These are phyloP conservation scores for Liodrosophila aerea DNA, from an alignment of 2,888 invertebrate genomes.

Conservation along the genomic window DNA sequence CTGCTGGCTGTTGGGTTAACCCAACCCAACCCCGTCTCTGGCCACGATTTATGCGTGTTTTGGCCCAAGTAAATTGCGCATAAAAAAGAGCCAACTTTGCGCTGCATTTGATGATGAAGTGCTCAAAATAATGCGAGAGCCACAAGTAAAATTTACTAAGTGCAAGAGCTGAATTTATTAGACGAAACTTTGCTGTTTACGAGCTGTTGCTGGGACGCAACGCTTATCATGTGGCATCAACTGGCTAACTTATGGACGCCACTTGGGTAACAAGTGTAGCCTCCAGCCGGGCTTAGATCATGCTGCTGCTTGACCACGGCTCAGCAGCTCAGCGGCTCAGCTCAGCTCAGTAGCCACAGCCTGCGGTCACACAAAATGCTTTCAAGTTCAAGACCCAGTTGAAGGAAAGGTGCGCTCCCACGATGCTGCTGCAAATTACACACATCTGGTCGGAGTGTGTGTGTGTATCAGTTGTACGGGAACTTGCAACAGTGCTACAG, in stretches of 20 bases:
- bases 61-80: slow-evolving; percentile 78
- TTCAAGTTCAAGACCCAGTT: slow-evolving; percentile 47
- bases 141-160: slow-evolving; percentile 70
- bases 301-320: neutral
- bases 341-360: slow-evolving; percentile 50
- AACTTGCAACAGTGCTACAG: slow-evolving; percentile 3
- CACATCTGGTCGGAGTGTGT: slow-evolving; percentile 13
- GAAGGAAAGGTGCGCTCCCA: slow-evolving; percentile 71
- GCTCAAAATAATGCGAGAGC: slow-evolving; percentile 68
- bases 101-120: slow-evolving; percentile 71
- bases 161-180: slow-evolving; percentile 73
- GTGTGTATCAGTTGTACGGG: slow-evolving; percentile 19
- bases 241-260: slow-evolving; percentile 61
- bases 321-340: slow-evolving; percentile 1
- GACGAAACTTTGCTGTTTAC: slow-evolving; percentile 73
- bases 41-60: slow-evolving; percentile 72
- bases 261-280: slow-evolving; percentile 68
- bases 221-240: slow-evolving; percentile 66
- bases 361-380: slow-evolving; percentile 47
- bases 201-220: slow-evolving; percentile 67
- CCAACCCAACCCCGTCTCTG: slow-evolving; percentile 30
- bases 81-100: slow-evolving; percentile 68
- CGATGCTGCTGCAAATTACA: slow-evolving; percentile 70
- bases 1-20: slow-evolving; percentile 14
- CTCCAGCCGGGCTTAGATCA: slow-evolving; percentile 22